phyloP scores from a whole-genome alignment of 2,113 vertebrate genomes.

The Spermophilus dauricus region DNA sequence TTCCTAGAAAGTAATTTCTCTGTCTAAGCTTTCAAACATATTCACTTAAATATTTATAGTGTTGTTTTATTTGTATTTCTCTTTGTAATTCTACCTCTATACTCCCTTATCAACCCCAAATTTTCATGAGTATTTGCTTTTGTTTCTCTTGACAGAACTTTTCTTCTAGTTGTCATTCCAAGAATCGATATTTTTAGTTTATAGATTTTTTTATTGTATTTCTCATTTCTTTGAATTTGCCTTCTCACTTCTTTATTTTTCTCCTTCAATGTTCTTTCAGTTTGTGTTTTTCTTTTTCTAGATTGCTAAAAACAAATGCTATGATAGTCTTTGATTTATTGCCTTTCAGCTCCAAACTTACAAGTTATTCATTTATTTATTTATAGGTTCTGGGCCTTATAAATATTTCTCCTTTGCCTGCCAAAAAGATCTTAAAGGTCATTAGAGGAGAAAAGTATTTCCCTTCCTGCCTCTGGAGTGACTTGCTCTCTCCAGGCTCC shows the following conservation, averaged over 20 bases:
- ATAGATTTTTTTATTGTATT: conserved; percentile 22
- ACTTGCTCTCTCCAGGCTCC: neutral
- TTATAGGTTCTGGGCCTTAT: neutral
- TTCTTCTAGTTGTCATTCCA: conserved; percentile 14
- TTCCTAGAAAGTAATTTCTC: neutral
- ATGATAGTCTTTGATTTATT: conserved; percentile 10
- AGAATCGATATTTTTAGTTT: neutral
- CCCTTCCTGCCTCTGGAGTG: neutral
- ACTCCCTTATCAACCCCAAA: neutral
- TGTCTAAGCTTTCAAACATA: conserved; percentile 1
- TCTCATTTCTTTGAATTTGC: conserved; percentile 34
- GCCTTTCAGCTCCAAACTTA: conserved; percentile 14
- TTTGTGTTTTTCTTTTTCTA: conserved; percentile 15
- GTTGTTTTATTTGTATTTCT: neutral
- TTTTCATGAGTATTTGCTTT: neutral
- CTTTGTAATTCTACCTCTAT: neutral
- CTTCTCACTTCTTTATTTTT: conserved; percentile 38
- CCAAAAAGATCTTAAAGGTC: neutral
- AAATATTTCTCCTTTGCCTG: conserved; percentile 6
- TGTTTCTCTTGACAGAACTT: conserved; percentile 18
- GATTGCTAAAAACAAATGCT: neutral
- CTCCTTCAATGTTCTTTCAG: neutral
- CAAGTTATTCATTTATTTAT: neutral
- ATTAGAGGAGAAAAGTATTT: neutral
- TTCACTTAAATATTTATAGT: conserved; percentile 14